Base-by-base conservation (phyloP, 2,797 vertebrate genomes). In the Enteromius trimaculatus region DNA sequence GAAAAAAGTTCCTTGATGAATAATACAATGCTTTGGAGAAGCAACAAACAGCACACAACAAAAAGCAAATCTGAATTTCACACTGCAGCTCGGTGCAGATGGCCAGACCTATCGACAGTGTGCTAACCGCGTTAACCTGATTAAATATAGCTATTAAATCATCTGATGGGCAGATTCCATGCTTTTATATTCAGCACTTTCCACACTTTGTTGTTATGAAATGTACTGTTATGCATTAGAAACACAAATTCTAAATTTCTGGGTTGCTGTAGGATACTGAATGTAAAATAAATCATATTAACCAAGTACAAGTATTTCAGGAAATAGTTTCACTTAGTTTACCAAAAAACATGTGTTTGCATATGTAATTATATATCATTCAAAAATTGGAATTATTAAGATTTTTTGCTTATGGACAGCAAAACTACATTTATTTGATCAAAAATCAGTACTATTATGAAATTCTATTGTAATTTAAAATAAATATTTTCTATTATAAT, bases 21-120 rank as follows among this genome's bases (percentile, higher is more conserved):
- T 86, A 88, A 89, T 85, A 86, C 81, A 87, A 53, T 31, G 55
- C 79, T 79, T 58, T 51, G 26, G 81, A 83, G 87, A 77, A 65
- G 81, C 71, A 66, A 68, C 49, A 77, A 84, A 85, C 53, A 49
- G 49, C 53, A 55, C 77, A 80, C 64, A 87, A 85, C 87, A 85
- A 75, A 78, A 60, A 42, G 31, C n/a, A 79, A 78, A 78, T 86
- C 68, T 86, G 71, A 60, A 74, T 70, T 64, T 49, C 6, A 26
- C 39, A 44, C 47, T 14, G 64, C 23, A 58, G 62, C 31, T 70
- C 34, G 3, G 6, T 51, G 47, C 26, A 74, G 34, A 64, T 31
- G 60, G 6, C 26, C 26, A 29, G 29, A 64, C 60, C 26, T 64
- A 60, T 39, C 42, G 49, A 66, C 42, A n/a, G 58, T n/a, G 10